These are phyloP conservation scores for Anguilla megastoma DNA, from an alignment of 2,797 vertebrate species.

Conservation along the genomic window DNA sequence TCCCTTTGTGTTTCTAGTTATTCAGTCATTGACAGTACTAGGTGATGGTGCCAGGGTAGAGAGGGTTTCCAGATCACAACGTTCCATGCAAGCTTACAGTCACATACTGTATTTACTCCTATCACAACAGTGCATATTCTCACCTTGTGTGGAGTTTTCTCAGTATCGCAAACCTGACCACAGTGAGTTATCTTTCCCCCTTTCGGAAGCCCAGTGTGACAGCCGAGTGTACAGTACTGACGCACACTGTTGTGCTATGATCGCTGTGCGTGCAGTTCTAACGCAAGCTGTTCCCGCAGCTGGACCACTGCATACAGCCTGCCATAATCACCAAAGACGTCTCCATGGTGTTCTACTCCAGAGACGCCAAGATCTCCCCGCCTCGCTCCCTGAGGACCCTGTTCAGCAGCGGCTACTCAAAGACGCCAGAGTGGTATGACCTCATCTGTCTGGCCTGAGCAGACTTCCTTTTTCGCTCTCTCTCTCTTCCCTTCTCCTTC, in stretches of 20 bases:
- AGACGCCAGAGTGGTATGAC: slow-evolving; percentile 91
- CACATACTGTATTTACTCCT: not conserved
- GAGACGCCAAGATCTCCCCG: slow-evolving; percentile 93
- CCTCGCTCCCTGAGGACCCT: slow-evolving; percentile 93
- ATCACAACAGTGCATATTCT: not conserved
- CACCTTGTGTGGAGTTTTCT: not conserved
- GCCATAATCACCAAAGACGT: slow-evolving; percentile 98
- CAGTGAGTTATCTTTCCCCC: not conserved
- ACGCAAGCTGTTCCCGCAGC: slow-evolving; percentile 63
- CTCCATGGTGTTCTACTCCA: slow-evolving; percentile 96
- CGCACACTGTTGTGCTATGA: not conserved
- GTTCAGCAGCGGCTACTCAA: slow-evolving; percentile 93
- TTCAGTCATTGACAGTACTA: not conserved
- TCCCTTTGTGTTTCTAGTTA: not conserved
- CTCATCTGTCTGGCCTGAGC: not conserved
- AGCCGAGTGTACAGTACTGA: not conserved
- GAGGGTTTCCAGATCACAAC: too few relatives aligned
- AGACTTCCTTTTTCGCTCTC: not conserved
- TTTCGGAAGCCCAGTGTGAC: not conserved
- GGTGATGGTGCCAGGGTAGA: not conserved
- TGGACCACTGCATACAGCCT: slow-evolving; percentile 98
- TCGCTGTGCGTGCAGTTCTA: not conserved
- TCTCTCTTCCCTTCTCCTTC: not conserved
- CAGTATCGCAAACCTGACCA: not conserved
- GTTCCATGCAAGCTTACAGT: too few relatives aligned